A percentile compares a stretch with the other conserved stretches of the same genome.
Conservation (phyloP, 2,888 invertebrate genomes). For the Bombylius major region DNA sequence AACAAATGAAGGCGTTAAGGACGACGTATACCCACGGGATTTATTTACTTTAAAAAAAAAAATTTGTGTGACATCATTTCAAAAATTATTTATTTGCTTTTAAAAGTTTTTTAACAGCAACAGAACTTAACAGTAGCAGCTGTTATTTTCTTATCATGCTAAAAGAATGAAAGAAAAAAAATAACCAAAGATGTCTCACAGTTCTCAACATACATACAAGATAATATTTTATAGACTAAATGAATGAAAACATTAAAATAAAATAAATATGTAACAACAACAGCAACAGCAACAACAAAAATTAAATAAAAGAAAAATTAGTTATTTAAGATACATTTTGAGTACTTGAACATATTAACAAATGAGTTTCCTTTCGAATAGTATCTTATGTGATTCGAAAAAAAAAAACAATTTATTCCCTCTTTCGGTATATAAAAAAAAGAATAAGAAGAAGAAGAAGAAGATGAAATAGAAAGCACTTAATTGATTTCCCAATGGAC, state of each 20-base stretch:
- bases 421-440: not conserved
- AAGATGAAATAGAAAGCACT: constrained; percentile 7
- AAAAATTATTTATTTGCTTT: no score
- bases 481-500: constrained; percentile 13
- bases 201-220: no score
- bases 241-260: no score
- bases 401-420: not conserved
- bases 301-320: not conserved
- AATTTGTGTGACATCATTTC: not conserved
- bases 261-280: no score
- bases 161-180: no score
- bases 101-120: no score
- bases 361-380: constrained; percentile 2
- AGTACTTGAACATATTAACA: constrained; percentile 6
- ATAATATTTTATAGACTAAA: no score
- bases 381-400: no score
- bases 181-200: no score
- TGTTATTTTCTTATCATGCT: constrained; percentile 9
- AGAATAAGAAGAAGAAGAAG: not conserved
- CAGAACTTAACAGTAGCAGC: not conserved
- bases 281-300: not conserved
- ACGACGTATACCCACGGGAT: not conserved
- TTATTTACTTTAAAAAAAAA: not conserved
- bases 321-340: constrained; percentile 2
- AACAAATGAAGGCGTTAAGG: no score